Evolutionary conservation across 2,888 invertebrate genomes (phyloP), one percentile per base, ranked within the genome.

Genomic region (Ypsolopha sequella): DNA sequence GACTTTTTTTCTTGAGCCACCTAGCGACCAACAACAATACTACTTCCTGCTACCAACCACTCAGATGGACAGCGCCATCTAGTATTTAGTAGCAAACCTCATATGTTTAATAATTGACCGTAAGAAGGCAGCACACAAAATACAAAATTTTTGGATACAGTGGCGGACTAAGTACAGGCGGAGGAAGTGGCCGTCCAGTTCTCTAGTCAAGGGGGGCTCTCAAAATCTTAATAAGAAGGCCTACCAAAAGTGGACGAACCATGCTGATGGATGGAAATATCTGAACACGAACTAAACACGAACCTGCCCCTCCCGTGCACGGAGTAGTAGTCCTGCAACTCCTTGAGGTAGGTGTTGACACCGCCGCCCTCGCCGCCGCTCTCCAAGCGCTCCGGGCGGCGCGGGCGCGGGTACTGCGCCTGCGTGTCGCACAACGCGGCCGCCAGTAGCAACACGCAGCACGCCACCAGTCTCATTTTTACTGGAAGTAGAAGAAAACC

Each of bases 241-340:
- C n/a, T n/a, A n/a, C n/a, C n/a, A n/a, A n/a, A n/a, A n/a, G n/a
- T n/a, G n/a, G 36, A 7, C 9, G 36, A 9, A 36, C 36, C 36
- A 36, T n/a, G 36, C 36, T 36, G 7, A 41, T n/a, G n/a, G n/a
- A n/a, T n/a, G n/a, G n/a, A n/a, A n/a, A n/a, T n/a, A n/a, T n/a
- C n/a, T n/a, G n/a, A n/a, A n/a, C n/a, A n/a, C n/a, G n/a, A n/a
- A 38, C 39, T 38, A 6, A 11, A 1, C 51, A 10, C 38, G 24
- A 24, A 85, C 86, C 86, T 73, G 58, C 86, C 86, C 56, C 86
- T 60, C 2, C 86, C 86, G 55, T 85, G 84, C 0, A 85, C 85
- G 0, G 81, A 80, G 53, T 86, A 86, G 41, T 81, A 86, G 41
- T 84, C 86, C 51, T 85, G 85, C 9, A 86, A 56, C 51, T 85